Conservation (phyloP, 30 jellyfish, hydroid and myxozoan species). For the Clytia hemisphaerica region DNA sequence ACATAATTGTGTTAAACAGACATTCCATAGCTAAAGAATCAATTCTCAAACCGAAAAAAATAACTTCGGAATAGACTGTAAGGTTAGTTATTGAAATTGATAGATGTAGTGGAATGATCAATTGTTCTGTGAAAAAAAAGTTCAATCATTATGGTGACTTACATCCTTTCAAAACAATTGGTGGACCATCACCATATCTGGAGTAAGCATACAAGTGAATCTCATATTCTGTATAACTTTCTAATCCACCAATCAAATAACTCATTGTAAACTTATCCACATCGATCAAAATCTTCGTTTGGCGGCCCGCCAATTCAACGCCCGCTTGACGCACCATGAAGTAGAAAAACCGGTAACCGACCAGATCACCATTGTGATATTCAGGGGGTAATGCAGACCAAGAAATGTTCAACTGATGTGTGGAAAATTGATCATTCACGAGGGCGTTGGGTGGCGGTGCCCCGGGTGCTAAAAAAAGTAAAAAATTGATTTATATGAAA, state of each 20-base stretch:
- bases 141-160: background rate
- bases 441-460: slow-evolving; percentile 17
- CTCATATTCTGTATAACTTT: background rate
- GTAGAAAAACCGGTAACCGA: slow-evolving; percentile 10
- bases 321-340: background rate
- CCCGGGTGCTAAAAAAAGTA: slow-evolving; percentile 12
- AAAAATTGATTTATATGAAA: no score
- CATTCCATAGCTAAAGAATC: no score
- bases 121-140: background rate
- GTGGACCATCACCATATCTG: slow-evolving; percentile 1
- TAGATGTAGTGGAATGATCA: background rate
- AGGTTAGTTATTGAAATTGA: background rate
- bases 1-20: no score
- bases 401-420: background rate
- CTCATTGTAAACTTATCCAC: slow-evolving; percentile 2
- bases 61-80: no score
- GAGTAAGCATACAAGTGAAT: background rate
- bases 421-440: background rate
- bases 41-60: no score
- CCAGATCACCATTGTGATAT: slow-evolving; percentile 1
- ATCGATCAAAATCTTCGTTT: background rate
- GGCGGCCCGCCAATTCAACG: background rate
- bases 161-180: background rate
- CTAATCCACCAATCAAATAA: background rate
- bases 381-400: slow-evolving; percentile 6